Conservation (phyloP, 2,888 invertebrate genomes). For the Drosophila hamatofila region DNA sequence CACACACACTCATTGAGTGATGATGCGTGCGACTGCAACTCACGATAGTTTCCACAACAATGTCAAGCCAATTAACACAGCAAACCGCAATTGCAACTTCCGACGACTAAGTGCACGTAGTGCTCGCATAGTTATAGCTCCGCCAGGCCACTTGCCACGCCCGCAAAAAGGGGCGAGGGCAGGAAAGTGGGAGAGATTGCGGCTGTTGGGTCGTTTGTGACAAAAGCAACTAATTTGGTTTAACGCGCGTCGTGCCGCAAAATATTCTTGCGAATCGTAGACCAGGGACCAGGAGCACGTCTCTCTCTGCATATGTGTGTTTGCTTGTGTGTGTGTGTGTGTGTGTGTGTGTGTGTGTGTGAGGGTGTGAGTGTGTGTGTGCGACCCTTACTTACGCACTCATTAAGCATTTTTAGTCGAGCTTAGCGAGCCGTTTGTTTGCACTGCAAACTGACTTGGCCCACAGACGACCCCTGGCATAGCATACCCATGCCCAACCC, state of each 20-base stretch:
- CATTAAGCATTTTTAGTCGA: slow-evolving; percentile 78
- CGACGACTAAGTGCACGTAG: slow-evolving; percentile 75
- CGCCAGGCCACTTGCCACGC: slow-evolving; percentile 13
- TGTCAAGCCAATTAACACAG: slow-evolving; percentile 77
- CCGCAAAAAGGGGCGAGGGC: neutral
- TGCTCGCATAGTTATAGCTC: slow-evolving; percentile 45
- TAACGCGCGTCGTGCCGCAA: slow-evolving; percentile 75
- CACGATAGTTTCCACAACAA: slow-evolving; percentile 65
- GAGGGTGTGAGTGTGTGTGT: slow-evolving; percentile 15
- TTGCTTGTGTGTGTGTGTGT: neutral
- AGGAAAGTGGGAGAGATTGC: slow-evolving; percentile 18
- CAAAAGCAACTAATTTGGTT: slow-evolving; percentile 80
- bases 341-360: neutral
- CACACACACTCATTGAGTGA: neutral
- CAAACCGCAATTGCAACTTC: slow-evolving; percentile 76
- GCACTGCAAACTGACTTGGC: slow-evolving; percentile 59
- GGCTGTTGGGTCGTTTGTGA: slow-evolving; percentile 73
- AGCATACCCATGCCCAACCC: neutral
- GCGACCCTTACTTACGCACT: slow-evolving; percentile 66
- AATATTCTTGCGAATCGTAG: slow-evolving; percentile 67
- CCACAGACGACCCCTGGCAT: neutral
- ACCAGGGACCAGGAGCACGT: slow-evolving; percentile 7
- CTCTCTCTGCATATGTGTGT: neutral
- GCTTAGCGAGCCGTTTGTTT: slow-evolving; percentile 80
- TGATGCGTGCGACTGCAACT: slow-evolving; percentile 36